These are phyloP conservation scores for Conistra vaccinii DNA, from an alignment of 2,888 invertebrate genomes.

Conservation along the genomic window DNA sequence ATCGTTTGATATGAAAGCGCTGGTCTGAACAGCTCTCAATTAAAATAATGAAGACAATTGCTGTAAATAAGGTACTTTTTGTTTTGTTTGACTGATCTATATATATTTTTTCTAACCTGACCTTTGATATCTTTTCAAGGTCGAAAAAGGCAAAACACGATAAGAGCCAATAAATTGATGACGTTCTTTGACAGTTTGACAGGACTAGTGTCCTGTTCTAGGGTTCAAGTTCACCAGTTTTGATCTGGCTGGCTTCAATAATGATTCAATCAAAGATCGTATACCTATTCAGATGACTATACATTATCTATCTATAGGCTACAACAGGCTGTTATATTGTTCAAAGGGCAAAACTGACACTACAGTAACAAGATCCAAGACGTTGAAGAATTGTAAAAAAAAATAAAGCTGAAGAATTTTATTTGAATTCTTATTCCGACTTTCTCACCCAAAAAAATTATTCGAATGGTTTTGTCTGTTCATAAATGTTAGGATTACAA, in stretches of 20 bases:
- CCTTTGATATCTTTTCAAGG: not conserved
- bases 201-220: not conserved
- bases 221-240: not conserved
- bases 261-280: not conserved
- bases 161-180: too few species aligned
- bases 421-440: not conserved
- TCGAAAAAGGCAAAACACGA: not conserved
- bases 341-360: not conserved
- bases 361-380: not conserved
- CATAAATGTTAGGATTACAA: not conserved
- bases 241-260: conserved; percentile 8
- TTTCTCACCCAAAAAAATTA: not conserved
- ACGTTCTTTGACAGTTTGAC: not conserved
- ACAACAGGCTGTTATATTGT: not conserved
- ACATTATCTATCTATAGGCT: not conserved
- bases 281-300: not conserved
- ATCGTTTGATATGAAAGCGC: not conserved
- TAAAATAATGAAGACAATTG: conserved; percentile 15
- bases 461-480: not conserved
- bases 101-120: not conserved
- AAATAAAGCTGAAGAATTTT: not conserved
- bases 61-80: conserved; percentile 9
- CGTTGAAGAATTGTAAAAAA: not conserved
- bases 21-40: not conserved
- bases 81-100: conserved; percentile 17